phyloP scores from a whole-genome alignment of 2,888 invertebrate genomes.

The Meta bourneti region DNA sequence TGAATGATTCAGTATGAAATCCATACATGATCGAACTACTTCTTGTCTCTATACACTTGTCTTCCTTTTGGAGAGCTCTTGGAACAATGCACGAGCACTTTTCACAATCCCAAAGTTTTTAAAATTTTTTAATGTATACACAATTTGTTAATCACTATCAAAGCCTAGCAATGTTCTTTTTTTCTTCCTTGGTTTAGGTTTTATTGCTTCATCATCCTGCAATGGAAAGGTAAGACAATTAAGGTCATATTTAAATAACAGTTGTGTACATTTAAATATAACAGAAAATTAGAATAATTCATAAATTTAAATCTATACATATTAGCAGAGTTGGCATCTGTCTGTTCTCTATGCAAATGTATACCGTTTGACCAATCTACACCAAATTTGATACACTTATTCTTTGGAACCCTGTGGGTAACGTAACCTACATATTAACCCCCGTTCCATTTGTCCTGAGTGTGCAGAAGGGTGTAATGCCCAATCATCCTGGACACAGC shows the following conservation, averaged over 20 bases:
- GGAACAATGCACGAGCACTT: constrained; percentile 67
- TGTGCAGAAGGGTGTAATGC: no score
- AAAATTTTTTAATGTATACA: constrained; percentile 60
- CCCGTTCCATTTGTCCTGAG: no score
- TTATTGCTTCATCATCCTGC: constrained; percentile 77
- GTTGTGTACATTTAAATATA: no score
- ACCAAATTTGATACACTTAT: no score
- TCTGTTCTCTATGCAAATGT: no score
- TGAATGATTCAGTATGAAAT: constrained; percentile 64
- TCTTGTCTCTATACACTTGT: constrained; percentile 67
- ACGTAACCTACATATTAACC: no score
- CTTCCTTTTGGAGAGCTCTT: constrained; percentile 56
- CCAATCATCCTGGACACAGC: no score
- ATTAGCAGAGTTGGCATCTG: no score
- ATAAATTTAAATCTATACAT: no score
- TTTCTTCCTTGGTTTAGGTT: constrained; percentile 78
- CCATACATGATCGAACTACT: constrained; percentile 60
- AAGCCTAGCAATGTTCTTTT: constrained; percentile 77
- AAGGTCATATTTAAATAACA: neutral
- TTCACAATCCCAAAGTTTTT: constrained; percentile 48
- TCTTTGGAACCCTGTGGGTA: no score
- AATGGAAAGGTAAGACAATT: constrained; percentile 1
- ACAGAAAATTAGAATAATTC: no score
- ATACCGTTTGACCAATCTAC: no score
- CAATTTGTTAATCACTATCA: constrained; percentile 77